phyloP scores from a whole-genome alignment of 2,888 invertebrate species.

The Atrina japonica region DNA sequence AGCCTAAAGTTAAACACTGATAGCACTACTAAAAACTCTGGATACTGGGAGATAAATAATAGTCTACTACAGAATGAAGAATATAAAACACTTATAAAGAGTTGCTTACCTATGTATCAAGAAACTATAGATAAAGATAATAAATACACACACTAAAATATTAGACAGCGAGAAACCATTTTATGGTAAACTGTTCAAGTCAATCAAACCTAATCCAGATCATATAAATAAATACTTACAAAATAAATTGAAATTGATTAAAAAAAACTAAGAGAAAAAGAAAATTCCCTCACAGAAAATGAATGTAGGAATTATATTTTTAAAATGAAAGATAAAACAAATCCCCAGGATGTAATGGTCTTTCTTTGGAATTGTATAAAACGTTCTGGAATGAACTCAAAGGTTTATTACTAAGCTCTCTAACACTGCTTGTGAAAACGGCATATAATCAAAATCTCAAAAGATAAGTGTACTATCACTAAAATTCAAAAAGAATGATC shows the following conservation, averaged over 20 bases:
- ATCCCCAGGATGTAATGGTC: constrained; percentile 19
- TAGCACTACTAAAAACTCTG: background rate
- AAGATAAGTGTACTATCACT: constrained; percentile 13
- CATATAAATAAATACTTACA: background rate
- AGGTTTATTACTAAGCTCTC: background rate
- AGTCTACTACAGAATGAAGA: background rate
- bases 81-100: constrained; percentile 1
- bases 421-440: background rate
- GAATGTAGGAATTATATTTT: constrained; percentile 21
- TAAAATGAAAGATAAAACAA: constrained; percentile 12
- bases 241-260: background rate
- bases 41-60: constrained; percentile 19
- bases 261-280: background rate
- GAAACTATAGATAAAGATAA: background rate
- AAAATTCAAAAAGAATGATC: constrained; percentile 17
- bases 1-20: background rate
- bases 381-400: background rate
- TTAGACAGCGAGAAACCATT: constrained; percentile 5
- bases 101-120: background rate
- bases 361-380: constrained; percentile 23
- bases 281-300: background rate
- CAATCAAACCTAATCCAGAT: background rate
- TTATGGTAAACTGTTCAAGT: constrained; percentile 22
- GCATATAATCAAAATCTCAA: constrained; percentile 1
- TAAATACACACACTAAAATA: background rate